Evolutionary conservation across 2,888 invertebrate genomes (phyloP).

Genomic region (Drosophila niveifrons): DNA sequence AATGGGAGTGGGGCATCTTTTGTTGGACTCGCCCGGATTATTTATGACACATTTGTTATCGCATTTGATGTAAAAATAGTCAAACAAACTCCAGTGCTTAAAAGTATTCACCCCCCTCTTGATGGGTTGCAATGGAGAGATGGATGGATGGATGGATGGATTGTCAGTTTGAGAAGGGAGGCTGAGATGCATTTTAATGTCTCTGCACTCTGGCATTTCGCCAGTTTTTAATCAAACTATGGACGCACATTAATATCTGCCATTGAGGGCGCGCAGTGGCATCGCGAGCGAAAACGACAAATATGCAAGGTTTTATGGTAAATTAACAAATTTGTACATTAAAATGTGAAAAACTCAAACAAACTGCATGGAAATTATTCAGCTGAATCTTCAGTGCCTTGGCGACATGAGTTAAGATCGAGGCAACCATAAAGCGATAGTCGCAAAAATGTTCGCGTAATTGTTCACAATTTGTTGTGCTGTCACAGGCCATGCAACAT

Average conservation of each 20-base stretch:
- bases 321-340: slow-evolving; percentile 86
- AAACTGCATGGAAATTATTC: slow-evolving; percentile 81
- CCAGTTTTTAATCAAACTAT: slow-evolving; percentile 85
- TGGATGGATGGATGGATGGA: slow-evolving; percentile 69
- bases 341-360: slow-evolving; percentile 76
- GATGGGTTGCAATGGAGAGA: neutral
- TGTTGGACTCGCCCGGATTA: slow-evolving; percentile 9
- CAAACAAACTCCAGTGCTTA: slow-evolving; percentile 37
- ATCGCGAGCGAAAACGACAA: slow-evolving; percentile 55
- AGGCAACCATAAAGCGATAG: slow-evolving; percentile 48
- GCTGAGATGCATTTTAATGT: slow-evolving; percentile 63
- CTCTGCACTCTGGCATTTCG: slow-evolving; percentile 75
- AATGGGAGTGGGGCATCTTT: neutral
- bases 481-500: slow-evolving; percentile 57
- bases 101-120: neutral
- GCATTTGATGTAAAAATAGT: slow-evolving; percentile 36
- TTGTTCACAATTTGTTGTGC: slow-evolving; percentile 79
- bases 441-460: slow-evolving; percentile 76
- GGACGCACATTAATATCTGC: slow-evolving; percentile 81
- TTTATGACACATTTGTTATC: slow-evolving; percentile 51
- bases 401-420: slow-evolving; percentile 18
- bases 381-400: slow-evolving; percentile 34
- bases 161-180: slow-evolving; percentile 47
- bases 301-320: slow-evolving; percentile 85
- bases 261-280: slow-evolving; percentile 59